Evolutionary conservation across 1,140 invertebrate genomes (phyloP).

Genomic region (Penaeus japonicus): DNA sequence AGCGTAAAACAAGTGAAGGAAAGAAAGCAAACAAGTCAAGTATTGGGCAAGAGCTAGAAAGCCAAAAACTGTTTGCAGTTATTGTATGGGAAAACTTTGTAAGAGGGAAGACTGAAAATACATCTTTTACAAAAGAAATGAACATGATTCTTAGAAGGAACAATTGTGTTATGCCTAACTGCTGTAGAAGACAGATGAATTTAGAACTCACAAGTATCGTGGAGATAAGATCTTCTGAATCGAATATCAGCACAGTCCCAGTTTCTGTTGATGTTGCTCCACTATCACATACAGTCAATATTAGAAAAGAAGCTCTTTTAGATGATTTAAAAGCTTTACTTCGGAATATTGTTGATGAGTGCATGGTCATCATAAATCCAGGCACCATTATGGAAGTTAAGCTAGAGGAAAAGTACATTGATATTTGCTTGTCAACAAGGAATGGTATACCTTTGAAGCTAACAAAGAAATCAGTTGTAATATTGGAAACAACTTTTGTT

Average conservation of each 20-base stretch:
- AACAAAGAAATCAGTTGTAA: constrained; percentile 6
- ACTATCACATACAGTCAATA: background rate
- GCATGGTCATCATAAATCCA: constrained; percentile 33
- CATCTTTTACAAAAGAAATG: background rate
- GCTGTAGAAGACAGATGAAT: constrained; percentile 24
- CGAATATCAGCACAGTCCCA: background rate
- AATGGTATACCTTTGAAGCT: constrained; percentile 22
- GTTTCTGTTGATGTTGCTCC: constrained; percentile 16
- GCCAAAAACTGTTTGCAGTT: constrained; percentile 14
- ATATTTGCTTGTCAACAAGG: constrained; percentile 25
- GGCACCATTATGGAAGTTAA: constrained; percentile 19
- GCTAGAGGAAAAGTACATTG: background rate
- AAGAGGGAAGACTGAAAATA: background rate
- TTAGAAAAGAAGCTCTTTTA: background rate
- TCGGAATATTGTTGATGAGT: constrained; percentile 18
- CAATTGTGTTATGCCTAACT: constrained; percentile 22
- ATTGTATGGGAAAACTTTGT: constrained; percentile 49
- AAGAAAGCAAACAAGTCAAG: background rate
- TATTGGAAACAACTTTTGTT: constrained; percentile 19
- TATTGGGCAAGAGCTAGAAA: background rate
- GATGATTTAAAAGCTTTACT: background rate
- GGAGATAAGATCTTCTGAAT: constrained; percentile 10
- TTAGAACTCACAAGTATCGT: constrained; percentile 4
- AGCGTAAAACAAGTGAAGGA: constrained; percentile 13
- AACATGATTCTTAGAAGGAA: background rate